Conservation (phyloP, 2,113 vertebrate genomes). For the Sisor rabdophorus region DNA sequence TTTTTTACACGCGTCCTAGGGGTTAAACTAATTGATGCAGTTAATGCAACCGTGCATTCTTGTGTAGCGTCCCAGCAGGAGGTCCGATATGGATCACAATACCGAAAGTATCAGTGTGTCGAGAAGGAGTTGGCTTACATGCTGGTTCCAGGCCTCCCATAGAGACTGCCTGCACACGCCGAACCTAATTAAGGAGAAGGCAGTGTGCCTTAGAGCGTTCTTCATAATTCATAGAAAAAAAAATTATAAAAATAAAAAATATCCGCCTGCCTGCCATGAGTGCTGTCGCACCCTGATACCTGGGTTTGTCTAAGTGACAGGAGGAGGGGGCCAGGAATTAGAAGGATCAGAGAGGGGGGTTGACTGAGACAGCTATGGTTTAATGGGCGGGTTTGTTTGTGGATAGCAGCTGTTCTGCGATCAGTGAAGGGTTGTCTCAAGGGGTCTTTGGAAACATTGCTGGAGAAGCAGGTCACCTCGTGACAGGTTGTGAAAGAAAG, state of each 20-base stretch:
- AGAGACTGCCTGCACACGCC: slow-evolving; percentile 37
- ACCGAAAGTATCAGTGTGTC: slow-evolving; percentile 38
- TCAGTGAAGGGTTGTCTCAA: slow-evolving; percentile 43
- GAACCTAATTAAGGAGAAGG: slow-evolving; percentile 53
- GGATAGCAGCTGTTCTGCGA: slow-evolving; percentile 46
- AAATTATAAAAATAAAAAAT: not conserved
- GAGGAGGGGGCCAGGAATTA: slow-evolving; percentile 39
- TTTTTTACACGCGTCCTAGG: slow-evolving; percentile 6
- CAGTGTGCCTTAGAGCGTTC: slow-evolving; percentile 46
- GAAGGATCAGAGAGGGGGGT: slow-evolving; percentile 15
- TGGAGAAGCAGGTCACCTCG: slow-evolving; percentile 51
- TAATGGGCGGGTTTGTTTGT: slow-evolving; percentile 25
- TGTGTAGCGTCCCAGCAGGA: slow-evolving; percentile 24
- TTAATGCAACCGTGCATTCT: slow-evolving; percentile 22
- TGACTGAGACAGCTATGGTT: slow-evolving; percentile 23
- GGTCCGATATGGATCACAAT: slow-evolving; percentile 26
- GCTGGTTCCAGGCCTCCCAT: slow-evolving; percentile 43
- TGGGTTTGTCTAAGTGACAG: slow-evolving; percentile 50
- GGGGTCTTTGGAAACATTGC: slow-evolving; percentile 41
- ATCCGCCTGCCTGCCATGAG: slow-evolving; percentile 29
- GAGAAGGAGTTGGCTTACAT: slow-evolving; percentile 46
- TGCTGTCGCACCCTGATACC: slow-evolving; percentile 36
- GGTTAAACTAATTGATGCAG: slow-evolving; percentile 29
- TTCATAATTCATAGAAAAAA: slow-evolving; percentile 52
- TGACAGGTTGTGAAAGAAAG: slow-evolving; percentile 39